Conservation (phyloP, 2,797 vertebrate genomes). For the Pseudochirops cupreus region DNA sequence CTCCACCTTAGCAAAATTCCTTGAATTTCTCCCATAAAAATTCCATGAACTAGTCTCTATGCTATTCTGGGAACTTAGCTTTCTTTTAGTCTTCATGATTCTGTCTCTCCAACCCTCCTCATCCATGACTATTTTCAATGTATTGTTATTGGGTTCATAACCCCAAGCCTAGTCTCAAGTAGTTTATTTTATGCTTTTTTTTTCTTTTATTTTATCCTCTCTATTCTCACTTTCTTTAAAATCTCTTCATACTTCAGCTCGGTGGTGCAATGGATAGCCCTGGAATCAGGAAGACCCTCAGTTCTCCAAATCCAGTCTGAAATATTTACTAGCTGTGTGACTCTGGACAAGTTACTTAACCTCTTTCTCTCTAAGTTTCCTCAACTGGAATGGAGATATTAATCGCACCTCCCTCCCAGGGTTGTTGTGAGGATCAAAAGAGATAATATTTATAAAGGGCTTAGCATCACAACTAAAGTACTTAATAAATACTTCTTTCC, state of each 20-base stretch:
- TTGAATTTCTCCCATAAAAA: not conserved
- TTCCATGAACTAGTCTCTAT: not conserved
- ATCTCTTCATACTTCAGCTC: not conserved
- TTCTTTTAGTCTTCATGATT: not conserved
- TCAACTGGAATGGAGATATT: constrained; percentile 25
- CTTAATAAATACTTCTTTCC: constrained; percentile 35
- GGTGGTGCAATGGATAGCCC: not conserved
- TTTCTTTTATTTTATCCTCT: not conserved
- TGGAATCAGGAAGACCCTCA: constrained; percentile 5
- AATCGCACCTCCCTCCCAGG: not conserved
- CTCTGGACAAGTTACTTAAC: constrained; percentile 25
- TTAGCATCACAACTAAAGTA: not conserved
- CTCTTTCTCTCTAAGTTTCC: constrained; percentile 1
- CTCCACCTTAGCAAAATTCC: not conserved
- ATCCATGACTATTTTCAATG: not conserved
- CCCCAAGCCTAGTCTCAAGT: not conserved
- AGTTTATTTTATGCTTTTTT: not conserved
- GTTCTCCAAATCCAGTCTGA: constrained; percentile 43
- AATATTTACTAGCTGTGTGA: not conserved
- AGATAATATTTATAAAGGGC: constrained; percentile 18
- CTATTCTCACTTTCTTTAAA: not conserved
- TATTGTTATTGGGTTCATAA: not conserved
- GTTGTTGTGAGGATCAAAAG: constrained; percentile 31
- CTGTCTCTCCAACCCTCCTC: not conserved
- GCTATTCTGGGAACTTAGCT: not conserved